These are phyloP conservation scores for Spheniscus humboldti DNA, from an alignment of 2,797 vertebrate genomes.

Conservation along the genomic window DNA sequence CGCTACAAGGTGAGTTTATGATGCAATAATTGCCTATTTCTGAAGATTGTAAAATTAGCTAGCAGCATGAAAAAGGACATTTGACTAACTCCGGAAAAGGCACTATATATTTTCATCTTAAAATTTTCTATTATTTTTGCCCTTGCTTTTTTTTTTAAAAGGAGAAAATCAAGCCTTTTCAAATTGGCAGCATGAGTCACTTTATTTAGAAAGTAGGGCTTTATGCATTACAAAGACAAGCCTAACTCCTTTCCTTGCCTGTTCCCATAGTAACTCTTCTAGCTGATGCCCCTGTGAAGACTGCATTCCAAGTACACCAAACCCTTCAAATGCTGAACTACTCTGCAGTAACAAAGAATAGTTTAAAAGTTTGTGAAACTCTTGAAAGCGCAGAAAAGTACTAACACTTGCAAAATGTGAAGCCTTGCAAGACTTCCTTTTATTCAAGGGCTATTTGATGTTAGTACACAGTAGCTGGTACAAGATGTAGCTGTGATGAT, in stretches of 20 bases:
- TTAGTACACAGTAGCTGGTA: neutral
- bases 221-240: neutral
- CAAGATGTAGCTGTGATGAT: neutral
- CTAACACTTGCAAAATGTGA: neutral
- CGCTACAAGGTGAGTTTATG: neutral
- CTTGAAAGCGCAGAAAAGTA: neutral
- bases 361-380: neutral
- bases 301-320: neutral
- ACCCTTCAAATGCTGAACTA: neutral
- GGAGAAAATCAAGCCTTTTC: neutral
- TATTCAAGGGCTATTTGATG: neutral
- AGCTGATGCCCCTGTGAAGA: neutral
- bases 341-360: neutral
- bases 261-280: conserved; percentile 13
- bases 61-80: neutral
- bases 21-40: neutral
- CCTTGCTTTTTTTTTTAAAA: neutral
- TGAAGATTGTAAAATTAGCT: neutral
- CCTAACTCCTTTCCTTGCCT: neutral
- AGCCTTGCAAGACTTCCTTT: neutral
- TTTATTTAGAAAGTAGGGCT: neutral
- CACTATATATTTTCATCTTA: neutral
- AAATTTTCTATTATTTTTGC: neutral
- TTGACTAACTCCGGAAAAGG: neutral
- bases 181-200: neutral